Evolutionary conservation across 2,113 vertebrate genomes (phyloP).

Genomic region (Proteles cristata): DNA sequence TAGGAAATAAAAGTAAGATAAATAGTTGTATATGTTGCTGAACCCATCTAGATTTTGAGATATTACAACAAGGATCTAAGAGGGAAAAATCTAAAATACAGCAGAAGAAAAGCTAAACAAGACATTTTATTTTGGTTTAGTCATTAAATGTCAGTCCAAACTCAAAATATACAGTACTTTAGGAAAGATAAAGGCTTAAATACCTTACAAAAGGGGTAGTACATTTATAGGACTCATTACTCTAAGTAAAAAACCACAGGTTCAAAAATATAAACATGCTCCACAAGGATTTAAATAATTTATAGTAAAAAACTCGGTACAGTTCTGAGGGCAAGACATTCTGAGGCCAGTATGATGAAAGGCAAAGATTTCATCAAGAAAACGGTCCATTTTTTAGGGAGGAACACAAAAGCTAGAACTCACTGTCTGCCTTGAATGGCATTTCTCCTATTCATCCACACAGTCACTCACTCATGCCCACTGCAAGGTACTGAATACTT

Average conservation of each 20-base stretch:
- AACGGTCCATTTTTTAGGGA: background rate
- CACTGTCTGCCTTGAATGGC: background rate
- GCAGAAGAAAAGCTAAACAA: conserved; percentile 31
- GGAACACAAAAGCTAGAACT: background rate
- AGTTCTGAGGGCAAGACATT: background rate
- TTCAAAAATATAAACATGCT: background rate
- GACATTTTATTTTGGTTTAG: background rate
- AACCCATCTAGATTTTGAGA: background rate
- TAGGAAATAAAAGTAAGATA: background rate
- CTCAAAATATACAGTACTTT: background rate
- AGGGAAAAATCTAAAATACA: background rate
- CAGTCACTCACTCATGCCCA: background rate
- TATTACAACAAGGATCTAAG: background rate
- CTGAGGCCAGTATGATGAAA: background rate
- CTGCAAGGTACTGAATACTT: background rate
- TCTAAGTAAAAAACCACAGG: background rate
- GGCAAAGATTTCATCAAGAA: background rate
- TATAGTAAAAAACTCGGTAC: background rate
- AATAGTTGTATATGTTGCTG: background rate
- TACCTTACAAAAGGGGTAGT: background rate
- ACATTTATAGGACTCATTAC: background rate
- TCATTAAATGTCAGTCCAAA: conserved; percentile 30
- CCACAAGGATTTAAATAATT: conserved; percentile 18
- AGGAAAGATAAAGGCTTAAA: conserved; percentile 19
- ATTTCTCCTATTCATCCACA: background rate